These are phyloP conservation scores for Megaleporinus macrocephalus DNA, from an alignment of 2,113 vertebrate genomes.

Conservation along the genomic window DNA sequence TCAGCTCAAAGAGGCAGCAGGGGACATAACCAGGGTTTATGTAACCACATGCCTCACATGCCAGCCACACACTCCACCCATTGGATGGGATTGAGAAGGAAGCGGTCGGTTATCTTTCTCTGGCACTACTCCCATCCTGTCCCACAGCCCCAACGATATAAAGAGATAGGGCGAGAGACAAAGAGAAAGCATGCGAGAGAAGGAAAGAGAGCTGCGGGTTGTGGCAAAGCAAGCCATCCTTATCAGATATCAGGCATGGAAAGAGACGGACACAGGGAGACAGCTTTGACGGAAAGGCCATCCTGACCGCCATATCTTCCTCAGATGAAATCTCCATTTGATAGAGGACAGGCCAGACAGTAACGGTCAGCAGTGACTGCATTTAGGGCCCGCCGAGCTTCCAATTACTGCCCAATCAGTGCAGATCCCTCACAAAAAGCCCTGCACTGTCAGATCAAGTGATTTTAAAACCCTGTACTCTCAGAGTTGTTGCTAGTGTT, in stretches of 20 bases:
- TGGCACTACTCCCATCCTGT: slow-evolving; percentile 19
- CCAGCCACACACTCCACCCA: slow-evolving; percentile 16
- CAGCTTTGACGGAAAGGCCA: slow-evolving; percentile 30
- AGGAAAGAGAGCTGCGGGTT: slow-evolving; percentile 13
- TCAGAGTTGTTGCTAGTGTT: no score
- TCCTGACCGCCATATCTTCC: slow-evolving; percentile 1
- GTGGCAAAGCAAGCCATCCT: neutral
- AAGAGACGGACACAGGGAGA: slow-evolving; percentile 15
- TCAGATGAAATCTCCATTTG: slow-evolving; percentile 13
- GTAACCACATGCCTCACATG: slow-evolving; percentile 36
- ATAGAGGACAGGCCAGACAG: neutral
- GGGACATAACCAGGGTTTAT: neutral
- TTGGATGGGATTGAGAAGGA: slow-evolving; percentile 29
- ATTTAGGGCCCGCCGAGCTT: neutral
- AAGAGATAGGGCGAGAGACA: neutral
- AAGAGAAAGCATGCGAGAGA: slow-evolving; percentile 7
- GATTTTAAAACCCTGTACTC: no score
- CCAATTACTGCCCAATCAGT: neutral
- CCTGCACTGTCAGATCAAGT: neutral
- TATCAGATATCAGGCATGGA: slow-evolving; percentile 4
- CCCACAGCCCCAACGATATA: slow-evolving; percentile 5
- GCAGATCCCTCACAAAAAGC: neutral
- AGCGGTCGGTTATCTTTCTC: slow-evolving; percentile 37
- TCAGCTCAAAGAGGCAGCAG: no score
- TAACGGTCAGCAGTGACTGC: neutral